phyloP scores from a whole-genome alignment of 2,113 vertebrate species.

The Anolis sagrei region DNA sequence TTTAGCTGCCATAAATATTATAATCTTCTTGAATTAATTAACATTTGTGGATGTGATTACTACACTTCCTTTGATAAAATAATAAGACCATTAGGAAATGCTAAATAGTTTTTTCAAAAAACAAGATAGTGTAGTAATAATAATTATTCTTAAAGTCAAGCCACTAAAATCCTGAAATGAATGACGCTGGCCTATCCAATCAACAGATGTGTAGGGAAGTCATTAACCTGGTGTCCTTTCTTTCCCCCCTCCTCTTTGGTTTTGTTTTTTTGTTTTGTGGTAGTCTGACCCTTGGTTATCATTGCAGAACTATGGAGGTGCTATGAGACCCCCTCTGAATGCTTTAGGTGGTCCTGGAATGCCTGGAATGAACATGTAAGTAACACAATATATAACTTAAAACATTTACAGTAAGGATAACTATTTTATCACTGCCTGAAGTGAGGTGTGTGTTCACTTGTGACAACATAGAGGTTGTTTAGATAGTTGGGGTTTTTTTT shows the following conservation, averaged over 20 bases:
- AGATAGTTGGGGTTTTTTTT: too few relatives aligned
- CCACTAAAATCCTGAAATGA: constrained; percentile 70
- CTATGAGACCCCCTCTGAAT: constrained; percentile 97
- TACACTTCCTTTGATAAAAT: not conserved
- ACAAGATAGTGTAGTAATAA: constrained; percentile 28
- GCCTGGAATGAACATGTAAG: constrained; percentile 98
- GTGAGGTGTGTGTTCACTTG: not conserved
- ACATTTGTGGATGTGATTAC: constrained; percentile 19
- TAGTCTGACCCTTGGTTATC: constrained; percentile 88
- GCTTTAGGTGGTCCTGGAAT: constrained; percentile 96
- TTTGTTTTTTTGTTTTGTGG: constrained; percentile 87
- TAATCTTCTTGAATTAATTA: constrained; percentile 17
- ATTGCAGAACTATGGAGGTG: constrained; percentile 95
- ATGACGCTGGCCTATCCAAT: constrained; percentile 75
- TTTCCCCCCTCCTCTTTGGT: constrained; percentile 85
- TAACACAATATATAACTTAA: constrained; percentile 59
- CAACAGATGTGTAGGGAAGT: constrained; percentile 71
- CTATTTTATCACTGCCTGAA: constrained; percentile 12
- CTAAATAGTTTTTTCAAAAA: constrained; percentile 15
- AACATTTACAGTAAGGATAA: constrained; percentile 29
- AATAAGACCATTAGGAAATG: constrained; percentile 4
- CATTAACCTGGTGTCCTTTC: constrained; percentile 87
- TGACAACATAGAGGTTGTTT: too few relatives aligned
- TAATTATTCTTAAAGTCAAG: constrained; percentile 54
- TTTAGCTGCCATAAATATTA: not conserved